A percentile compares a stretch with the other conserved stretches of the same genome.
These are phyloP conservation scores for Pandion haliaetus DNA, from an alignment of 2,113 vertebrate genomes.

Conservation along the genomic window DNA sequence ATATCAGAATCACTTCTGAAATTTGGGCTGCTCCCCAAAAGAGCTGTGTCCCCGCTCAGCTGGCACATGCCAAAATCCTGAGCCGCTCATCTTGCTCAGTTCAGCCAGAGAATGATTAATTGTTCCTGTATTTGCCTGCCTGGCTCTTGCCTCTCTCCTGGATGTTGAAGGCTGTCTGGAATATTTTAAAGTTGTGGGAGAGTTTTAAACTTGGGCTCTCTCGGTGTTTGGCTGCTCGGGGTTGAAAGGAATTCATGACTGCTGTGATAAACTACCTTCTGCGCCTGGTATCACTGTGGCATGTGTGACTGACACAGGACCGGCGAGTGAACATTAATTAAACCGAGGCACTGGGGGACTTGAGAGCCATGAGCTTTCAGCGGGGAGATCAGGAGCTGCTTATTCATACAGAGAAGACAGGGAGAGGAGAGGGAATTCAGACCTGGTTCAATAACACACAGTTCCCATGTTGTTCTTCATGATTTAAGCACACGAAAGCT, in stretches of 20 bases:
- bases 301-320: not conserved
- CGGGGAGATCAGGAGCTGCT: not conserved
- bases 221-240: not conserved
- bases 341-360: not conserved
- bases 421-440: not conserved
- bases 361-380: not conserved
- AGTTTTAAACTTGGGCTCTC: not conserved
- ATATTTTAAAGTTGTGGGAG: not conserved
- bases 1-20: not conserved
- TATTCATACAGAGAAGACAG: not conserved
- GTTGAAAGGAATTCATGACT: not conserved
- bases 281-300: not conserved
- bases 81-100: not conserved
- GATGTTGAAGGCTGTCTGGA: not conserved
- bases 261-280: not conserved
- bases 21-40: not conserved
- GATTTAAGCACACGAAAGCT: not conserved
- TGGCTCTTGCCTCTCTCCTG: not conserved
- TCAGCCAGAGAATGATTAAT: not conserved
- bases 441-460: not conserved
- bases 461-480: accelerated
- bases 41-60: not conserved
- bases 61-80: not conserved
- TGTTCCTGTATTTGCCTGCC: not conserved
- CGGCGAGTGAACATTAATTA: not conserved